Evolutionary conservation across 1,140 invertebrate genomes (phyloP).

Genomic region (Agrypnia vestita): DNA sequence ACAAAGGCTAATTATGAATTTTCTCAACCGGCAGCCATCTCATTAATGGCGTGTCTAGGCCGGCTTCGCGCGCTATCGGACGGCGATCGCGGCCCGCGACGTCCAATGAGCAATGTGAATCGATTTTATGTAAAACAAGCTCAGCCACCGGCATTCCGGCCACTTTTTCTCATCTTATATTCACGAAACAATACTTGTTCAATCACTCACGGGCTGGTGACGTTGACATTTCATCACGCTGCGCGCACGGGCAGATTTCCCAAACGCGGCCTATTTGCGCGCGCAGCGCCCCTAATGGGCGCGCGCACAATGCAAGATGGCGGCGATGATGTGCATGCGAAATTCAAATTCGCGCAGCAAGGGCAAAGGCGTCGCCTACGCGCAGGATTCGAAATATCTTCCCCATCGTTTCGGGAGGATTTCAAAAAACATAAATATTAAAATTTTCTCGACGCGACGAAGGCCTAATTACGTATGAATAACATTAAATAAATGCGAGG

Average conservation of each 20-base stretch:
- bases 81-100: constrained; percentile 12
- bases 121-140: constrained; percentile 56
- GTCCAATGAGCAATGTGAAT: constrained; percentile 38
- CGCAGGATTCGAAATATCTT: no score
- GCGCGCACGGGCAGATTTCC: constrained; percentile 44
- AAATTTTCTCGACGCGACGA: no score
- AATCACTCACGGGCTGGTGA: constrained; percentile 57
- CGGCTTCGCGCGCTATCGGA: constrained; percentile 17
- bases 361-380: neutral
- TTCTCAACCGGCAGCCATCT: constrained; percentile 30
- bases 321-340: constrained; percentile 31
- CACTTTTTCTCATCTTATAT: constrained; percentile 56
- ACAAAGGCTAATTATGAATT: constrained; percentile 37
- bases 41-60: constrained; percentile 29
- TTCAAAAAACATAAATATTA: no score
- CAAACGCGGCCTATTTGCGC: constrained; percentile 40
- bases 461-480: no score
- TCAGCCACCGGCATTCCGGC: constrained; percentile 51
- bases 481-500: no score
- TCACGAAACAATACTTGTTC: constrained; percentile 61
- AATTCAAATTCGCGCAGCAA: constrained; percentile 44
- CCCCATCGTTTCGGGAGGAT: no score
- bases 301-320: constrained; percentile 38
- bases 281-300: constrained; percentile 47
- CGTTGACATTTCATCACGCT: constrained; percentile 54